A percentile compares a stretch with the other conserved stretches of the same genome.
phyloP scores from a whole-genome alignment of 2,113 vertebrate genomes.

The Chloropsis cyanopogon region DNA sequence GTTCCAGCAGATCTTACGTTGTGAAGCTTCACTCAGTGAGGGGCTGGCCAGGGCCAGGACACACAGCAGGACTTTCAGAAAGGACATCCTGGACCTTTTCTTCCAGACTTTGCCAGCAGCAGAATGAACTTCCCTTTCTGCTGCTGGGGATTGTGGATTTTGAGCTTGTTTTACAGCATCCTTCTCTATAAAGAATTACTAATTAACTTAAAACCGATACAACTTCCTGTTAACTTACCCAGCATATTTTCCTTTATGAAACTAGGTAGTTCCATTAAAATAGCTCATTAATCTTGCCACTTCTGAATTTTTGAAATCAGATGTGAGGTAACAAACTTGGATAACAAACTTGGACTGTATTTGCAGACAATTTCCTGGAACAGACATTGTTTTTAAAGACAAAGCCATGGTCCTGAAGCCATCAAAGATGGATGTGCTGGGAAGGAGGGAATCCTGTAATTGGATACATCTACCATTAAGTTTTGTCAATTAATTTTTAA shows the following conservation, averaged over 20 bases:
- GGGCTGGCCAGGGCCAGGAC: constrained; percentile 3
- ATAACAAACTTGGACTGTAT: background rate
- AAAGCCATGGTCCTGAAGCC: background rate
- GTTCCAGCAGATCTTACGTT: constrained; percentile 21
- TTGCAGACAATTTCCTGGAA: background rate
- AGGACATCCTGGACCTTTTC: background rate
- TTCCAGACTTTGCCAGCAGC: background rate
- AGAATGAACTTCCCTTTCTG: background rate
- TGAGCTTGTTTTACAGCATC: constrained; percentile 47
- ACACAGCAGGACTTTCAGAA: background rate
- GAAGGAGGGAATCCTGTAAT: background rate
- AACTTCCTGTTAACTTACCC: background rate
- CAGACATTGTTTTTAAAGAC: background rate
- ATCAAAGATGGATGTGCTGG: background rate
- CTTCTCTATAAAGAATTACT: constrained; percentile 34
- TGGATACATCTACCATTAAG: background rate
- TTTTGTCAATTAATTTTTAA: background rate
- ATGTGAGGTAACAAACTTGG: background rate
- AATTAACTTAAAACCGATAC: constrained; percentile 21
- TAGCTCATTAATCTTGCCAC: background rate
- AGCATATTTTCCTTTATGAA: background rate
- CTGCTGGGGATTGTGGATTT: constrained; percentile 21
- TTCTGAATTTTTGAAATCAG: background rate
- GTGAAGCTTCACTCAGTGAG: background rate
- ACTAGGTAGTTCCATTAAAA: background rate